A percentile compares a stretch with the other conserved stretches of the same genome.
Conservation (phyloP, 2,113 vertebrate genomes). For the Anser brachyrhynchus region DNA sequence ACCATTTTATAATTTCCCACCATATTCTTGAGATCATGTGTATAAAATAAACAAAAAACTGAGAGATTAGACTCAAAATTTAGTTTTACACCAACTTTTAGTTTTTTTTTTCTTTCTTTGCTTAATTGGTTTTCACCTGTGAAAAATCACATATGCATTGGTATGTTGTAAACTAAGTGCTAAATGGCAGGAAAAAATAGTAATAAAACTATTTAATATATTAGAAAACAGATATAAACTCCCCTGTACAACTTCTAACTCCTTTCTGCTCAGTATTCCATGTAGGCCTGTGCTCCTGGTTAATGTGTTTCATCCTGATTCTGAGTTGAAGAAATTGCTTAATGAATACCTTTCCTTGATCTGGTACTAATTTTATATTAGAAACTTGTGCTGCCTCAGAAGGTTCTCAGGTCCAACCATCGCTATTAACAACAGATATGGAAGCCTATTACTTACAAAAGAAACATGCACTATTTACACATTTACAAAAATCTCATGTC, state of each 20-base stretch:
- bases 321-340: not conserved
- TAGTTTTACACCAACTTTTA: not conserved
- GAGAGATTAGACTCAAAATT: not conserved
- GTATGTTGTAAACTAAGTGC: not conserved
- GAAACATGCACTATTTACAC: not conserved
- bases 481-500: not conserved
- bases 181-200: not conserved
- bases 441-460: not conserved
- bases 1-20: not conserved
- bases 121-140: not conserved
- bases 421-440: not conserved
- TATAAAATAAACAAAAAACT: not conserved
- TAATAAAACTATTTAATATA: not conserved
- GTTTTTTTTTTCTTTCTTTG: not conserved
- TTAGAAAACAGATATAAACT: not conserved
- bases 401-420: not conserved
- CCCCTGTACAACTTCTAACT: not conserved
- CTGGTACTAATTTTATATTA: slow-evolving; percentile 1
- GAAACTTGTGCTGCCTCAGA: not conserved
- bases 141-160: not conserved
- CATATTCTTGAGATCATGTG: not conserved
- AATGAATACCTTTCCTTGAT: slow-evolving; percentile 7
- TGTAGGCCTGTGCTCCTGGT: not conserved
- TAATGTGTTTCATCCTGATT: not conserved
- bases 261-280: not conserved